Evolutionary conservation across 2,797 vertebrate species (phyloP).

Genomic region (Tokudaia tokunoshimensis): DNA sequence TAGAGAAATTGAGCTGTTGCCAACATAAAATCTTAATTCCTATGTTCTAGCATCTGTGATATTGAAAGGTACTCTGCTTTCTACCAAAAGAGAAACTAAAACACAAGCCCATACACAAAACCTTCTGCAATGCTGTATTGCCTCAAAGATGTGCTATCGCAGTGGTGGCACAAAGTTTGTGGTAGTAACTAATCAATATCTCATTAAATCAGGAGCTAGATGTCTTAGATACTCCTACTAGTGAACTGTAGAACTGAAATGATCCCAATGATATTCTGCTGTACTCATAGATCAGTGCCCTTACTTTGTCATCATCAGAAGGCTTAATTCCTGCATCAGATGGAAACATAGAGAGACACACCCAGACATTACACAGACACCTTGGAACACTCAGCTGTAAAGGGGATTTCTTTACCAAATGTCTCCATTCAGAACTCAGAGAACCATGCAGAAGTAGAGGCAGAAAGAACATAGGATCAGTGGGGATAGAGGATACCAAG

Average conservation of each 20-base stretch:
- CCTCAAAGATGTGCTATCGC: not conserved
- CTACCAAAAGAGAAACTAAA: not conserved
- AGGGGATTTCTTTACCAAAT: not conserved
- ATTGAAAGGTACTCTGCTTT: not conserved
- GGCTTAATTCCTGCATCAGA: not conserved
- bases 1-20: not conserved
- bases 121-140: not conserved
- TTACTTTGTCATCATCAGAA: not conserved
- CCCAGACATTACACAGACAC: not conserved
- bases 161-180: not conserved
- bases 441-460: not conserved
- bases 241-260: not conserved
- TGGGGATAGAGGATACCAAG: not conserved
- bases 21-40: not conserved
- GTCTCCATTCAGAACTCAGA: not conserved
- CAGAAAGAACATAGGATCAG: not conserved
- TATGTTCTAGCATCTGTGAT: not conserved
- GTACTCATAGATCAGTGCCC: not conserved
- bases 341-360: not conserved
- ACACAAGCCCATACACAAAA: not conserved
- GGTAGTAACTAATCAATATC: not conserved
- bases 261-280: not conserved
- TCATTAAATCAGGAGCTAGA: not conserved
- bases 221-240: not conserved
- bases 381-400: not conserved